Evolutionary conservation across 1,140 invertebrate species (phyloP).

Genomic region (Hestina assimilis): DNA sequence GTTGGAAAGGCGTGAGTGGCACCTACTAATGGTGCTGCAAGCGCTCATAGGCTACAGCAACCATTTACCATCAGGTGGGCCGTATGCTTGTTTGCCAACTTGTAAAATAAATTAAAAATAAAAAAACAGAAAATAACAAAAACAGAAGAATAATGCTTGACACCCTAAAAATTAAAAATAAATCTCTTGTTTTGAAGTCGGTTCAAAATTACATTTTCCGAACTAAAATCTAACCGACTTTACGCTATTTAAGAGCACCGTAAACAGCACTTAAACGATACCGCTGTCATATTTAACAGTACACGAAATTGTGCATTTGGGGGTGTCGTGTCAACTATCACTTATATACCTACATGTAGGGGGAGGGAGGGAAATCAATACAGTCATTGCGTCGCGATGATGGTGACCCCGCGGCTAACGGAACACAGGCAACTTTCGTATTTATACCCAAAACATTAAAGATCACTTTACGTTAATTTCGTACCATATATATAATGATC

Average conservation of each 20-base stretch:
- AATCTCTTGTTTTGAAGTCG: too few species aligned
- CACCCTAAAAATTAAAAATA: too few species aligned
- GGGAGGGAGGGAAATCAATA: conserved; percentile 54
- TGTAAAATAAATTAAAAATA: too few species aligned
- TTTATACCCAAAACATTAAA: conserved; percentile 8
- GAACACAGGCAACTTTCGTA: conserved; percentile 9
- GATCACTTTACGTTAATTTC: conserved; percentile 12
- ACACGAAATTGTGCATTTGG: conserved; percentile 16
- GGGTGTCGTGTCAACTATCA: conserved; percentile 33
- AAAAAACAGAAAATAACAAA: too few species aligned
- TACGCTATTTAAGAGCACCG: not conserved
- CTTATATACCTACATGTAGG: conserved; percentile 36
- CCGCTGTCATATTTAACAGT: conserved; percentile 15
- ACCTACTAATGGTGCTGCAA: too few species aligned
- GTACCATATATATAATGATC: not conserved
- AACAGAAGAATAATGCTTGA: too few species aligned
- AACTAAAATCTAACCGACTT: too few species aligned
- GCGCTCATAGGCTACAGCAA: too few species aligned
- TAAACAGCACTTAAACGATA: conserved; percentile 1
- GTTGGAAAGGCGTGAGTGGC: too few species aligned
- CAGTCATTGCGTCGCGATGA: conserved; percentile 49
- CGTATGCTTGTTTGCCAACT: too few species aligned
- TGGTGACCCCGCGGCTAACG: conserved; percentile 29
- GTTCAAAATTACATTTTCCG: too few species aligned
- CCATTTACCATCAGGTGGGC: too few species aligned